Base-by-base conservation (phyloP, 2,113 vertebrate species). In the Neolamprologus ventralis region DNA sequence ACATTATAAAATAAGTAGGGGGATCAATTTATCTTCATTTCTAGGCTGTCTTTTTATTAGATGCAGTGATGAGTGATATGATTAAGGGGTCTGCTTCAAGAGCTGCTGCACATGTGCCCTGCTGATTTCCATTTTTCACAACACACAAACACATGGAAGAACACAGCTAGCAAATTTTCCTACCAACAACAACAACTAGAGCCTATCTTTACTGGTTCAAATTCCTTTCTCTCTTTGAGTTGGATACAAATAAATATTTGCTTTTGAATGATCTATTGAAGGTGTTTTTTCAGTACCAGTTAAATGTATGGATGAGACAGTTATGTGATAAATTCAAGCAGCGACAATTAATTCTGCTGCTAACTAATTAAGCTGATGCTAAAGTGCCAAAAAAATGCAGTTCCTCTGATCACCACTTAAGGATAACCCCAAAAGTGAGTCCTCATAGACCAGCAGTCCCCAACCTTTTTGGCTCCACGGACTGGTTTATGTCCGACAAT, bases 21-120 rank as follows among this genome's bases (percentile, higher is more conserved):
- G 21, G 78, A 63, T 89, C 73, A 10, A 68, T 91, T 87, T 86
- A 51, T 92, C 91, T 92, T 90, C 79, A 90, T 90, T 92, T 87
- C 65, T 80, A 68, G 85, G 49, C 5, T 45, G 37, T 73, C 68
- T 45, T 73, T 73, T 73, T 73, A 45, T 73, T 73, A 73, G 68
- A 73, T 78, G 63, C 86, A 19, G 35, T 47, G 55, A 51, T 53
- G 86, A 75, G n/a, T 86, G 82, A 91, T 88, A 28, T 75, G 79
- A 94, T 91, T 73, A 73, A 45, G 21, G 37, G 37, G 21, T 73
- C 37, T 73, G 68, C 37, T 45, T 45, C 68, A 73, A 73, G 68
- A 73, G 37, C 37, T 26, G 17, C 8, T 45, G 37, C 68, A 45
- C 37, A 45, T 26, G 8, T 16, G 68, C 37, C 21, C 13, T 45